Percentiles rank a stretch among this genome's conserved stretches.
phyloP scores from a whole-genome alignment of 2,888 invertebrate species.

The Scaptomyza polygonia region DNA sequence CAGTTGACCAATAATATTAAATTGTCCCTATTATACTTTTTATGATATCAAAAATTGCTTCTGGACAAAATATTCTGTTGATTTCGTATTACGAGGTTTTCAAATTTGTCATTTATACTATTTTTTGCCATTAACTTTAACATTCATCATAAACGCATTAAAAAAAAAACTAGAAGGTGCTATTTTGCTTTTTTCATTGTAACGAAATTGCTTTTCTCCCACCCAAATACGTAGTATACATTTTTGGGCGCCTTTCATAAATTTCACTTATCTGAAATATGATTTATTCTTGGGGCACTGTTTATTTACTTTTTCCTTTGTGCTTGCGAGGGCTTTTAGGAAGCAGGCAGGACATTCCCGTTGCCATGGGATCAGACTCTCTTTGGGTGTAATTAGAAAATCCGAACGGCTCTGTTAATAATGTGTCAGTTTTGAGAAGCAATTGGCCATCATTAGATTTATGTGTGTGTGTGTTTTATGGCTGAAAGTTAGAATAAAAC shows the following conservation, averaged over 20 bases:
- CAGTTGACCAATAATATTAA: neutral
- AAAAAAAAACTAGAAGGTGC: neutral
- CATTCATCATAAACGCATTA: neutral
- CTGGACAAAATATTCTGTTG: too few species aligned
- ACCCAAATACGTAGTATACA: constrained; percentile 6
- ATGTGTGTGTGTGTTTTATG: constrained; percentile 15
- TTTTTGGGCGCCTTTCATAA: constrained; percentile 26
- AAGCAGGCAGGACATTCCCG: constrained; percentile 1
- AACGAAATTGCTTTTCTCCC: constrained; percentile 10
- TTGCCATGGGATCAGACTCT: constrained; percentile 8
- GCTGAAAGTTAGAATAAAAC: neutral
- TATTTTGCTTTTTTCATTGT: neutral
- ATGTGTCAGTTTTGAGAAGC: constrained; percentile 42
- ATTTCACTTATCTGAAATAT: constrained; percentile 39
- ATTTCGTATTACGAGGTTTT: too few species aligned
- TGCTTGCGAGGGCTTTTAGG: constrained; percentile 2
- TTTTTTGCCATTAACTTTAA: neutral
- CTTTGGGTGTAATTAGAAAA: constrained; percentile 55
- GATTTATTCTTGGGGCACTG: constrained; percentile 31
- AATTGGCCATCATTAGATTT: constrained; percentile 43
- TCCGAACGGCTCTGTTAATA: constrained; percentile 53
- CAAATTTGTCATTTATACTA: neutral
- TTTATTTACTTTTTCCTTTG: constrained; percentile 31
- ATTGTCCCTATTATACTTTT: too few species aligned
- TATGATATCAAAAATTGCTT: too few species aligned